Conservation (phyloP, 1,140 invertebrate species). For the Branchinecta lindahli region DNA sequence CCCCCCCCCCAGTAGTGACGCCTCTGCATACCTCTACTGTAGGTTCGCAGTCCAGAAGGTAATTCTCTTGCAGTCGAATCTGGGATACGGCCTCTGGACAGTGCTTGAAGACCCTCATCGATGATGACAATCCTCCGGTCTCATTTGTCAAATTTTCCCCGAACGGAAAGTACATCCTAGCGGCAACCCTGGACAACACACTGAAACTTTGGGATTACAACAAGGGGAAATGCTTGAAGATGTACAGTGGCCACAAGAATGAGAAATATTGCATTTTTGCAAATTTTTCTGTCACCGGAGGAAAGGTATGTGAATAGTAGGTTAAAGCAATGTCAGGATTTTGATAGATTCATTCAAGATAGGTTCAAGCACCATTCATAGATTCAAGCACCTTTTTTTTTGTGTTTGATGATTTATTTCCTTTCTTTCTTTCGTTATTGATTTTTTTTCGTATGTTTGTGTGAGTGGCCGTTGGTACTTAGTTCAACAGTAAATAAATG, state of each 20-base stretch:
- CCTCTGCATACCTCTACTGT: too few species aligned
- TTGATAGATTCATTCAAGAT: conserved; percentile 16
- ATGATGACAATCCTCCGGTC: conserved; percentile 96
- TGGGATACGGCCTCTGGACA: conserved; percentile 99
- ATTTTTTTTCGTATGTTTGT: too few species aligned
- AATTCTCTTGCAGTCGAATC: conserved; percentile 61
- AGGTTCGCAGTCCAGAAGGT: neutral
- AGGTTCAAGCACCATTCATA: neutral
- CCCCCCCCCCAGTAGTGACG: too few species aligned
- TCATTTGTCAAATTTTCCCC: conserved; percentile 99
- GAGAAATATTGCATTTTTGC: conserved; percentile 99
- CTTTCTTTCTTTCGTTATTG: conserved; percentile 14
- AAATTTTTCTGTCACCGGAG: conserved; percentile 98
- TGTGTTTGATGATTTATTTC: neutral
- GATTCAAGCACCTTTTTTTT: conserved; percentile 11
- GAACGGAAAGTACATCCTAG: conserved; percentile 97
- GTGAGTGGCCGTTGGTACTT: too few species aligned
- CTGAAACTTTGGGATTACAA: conserved; percentile 99
- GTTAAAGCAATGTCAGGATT: neutral
- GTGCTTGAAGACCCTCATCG: conserved; percentile 91
- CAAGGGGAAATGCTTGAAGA: conserved; percentile 92
- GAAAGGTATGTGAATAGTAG: conserved; percentile 53
- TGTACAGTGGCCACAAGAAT: conserved; percentile 94
- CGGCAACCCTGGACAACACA: conserved; percentile 94
- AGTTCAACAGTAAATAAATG: too few species aligned